Percentiles rank a stretch among this genome's conserved stretches.
These are phyloP conservation scores for Dynastes maya DNA, from an alignment of 2,888 invertebrate genomes.

Conservation along the genomic window DNA sequence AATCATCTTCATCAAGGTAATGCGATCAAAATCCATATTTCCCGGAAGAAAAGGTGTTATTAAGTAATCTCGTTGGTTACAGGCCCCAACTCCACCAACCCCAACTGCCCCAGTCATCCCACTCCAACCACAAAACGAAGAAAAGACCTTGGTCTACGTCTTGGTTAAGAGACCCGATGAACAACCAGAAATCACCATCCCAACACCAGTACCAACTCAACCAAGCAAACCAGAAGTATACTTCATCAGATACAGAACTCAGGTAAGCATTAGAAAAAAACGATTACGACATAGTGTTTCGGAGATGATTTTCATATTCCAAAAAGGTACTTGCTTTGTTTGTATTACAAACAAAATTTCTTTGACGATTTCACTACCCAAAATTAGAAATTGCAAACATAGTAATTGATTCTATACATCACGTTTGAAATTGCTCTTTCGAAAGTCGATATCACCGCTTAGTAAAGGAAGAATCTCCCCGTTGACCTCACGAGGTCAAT, in stretches of 20 bases:
- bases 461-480: background rate
- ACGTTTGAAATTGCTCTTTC: background rate
- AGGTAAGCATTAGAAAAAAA: constrained; percentile 69
- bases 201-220: constrained; percentile 85
- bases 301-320: background rate
- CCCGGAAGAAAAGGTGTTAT: too few species aligned
- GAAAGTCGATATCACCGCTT: background rate
- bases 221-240: constrained; percentile 93
- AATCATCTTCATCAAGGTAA: constrained; percentile 89
- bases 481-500: constrained; percentile 33
- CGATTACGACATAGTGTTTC: too few species aligned
- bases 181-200: constrained; percentile 86
- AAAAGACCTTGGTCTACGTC: constrained; percentile 92
- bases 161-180: constrained; percentile 93
- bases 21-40: background rate
- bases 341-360: background rate
- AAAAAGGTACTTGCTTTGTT: background rate
- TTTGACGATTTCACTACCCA: constrained; percentile 1
- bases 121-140: constrained; percentile 87
- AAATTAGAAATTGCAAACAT: constrained; percentile 32
- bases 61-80: background rate
- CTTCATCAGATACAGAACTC: constrained; percentile 91
- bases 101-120: constrained; percentile 88
- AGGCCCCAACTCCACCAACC: constrained; percentile 85
- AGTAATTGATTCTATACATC: background rate